Evolutionary conservation across 2,888 invertebrate species (phyloP), one percentile per base, ranked within the genome.

Genomic region (Geophilus truncorum): DNA sequence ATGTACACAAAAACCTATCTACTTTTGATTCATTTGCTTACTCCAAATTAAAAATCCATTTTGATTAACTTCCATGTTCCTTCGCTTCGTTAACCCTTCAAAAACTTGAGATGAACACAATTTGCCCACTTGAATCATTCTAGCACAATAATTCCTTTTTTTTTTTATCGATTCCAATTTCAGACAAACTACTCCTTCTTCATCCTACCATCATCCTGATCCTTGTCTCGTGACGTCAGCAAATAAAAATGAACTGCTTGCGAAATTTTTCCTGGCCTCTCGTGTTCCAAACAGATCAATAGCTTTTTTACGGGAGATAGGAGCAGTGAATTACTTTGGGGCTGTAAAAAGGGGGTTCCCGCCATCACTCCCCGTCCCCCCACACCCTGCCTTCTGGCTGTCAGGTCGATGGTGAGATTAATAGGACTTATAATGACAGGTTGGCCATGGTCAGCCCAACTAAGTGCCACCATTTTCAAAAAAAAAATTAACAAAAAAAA

Each of bases 21-120:
- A 70, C 70, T 70, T 70, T 70, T 70, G 70, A 70, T 70, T 70
- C 70, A 70, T 70, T 70, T 70, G 70, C 70, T 70, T 70, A 70
- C 28, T 70, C 25, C 70, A 70, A 70, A 70, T 70, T 70, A 70
- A 70, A 70, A 70, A 70, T 70, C 70, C 70, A 70, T 70, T 70
- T 70, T 70, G 70, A 70, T 70, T 70, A 70, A 70, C 70, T 70
- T 70, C 70, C 70, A 70, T 70, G 70, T 70, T 70, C 70, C 70
- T 70, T 70, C 70, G 70, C 70, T 70, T 70, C 70, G 70, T 70
- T 70, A 70, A 70, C 70, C 70, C 70, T 70, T 70, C 70, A 70
- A 70, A 70, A 25, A 70, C 70, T 70, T 28, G 70, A 70, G 70
- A 28, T 70, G 70, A 70, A 70, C 70, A 70, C 70, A 70, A 70